Evolutionary conservation across 1,140 invertebrate species (phyloP).

Genomic region (Drosophila biarmipes): DNA sequence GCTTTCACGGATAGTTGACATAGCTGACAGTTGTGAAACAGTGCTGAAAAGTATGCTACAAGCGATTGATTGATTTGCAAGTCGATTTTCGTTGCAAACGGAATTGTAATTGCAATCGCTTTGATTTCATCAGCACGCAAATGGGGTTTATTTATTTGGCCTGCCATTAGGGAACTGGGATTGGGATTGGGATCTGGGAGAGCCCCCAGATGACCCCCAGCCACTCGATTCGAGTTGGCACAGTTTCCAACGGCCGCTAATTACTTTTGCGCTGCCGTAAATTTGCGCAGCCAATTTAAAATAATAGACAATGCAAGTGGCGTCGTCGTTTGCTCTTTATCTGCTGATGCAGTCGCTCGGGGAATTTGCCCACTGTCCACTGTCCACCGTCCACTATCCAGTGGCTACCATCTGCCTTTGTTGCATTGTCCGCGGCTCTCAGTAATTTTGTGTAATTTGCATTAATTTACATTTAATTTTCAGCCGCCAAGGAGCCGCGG

Average conservation of each 20-base stretch:
- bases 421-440: conserved; percentile 57
- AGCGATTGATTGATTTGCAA: conserved; percentile 30
- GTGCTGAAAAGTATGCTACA: conserved; percentile 41
- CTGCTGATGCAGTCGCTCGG: conserved; percentile 57
- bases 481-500: conserved; percentile 17
- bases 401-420: conserved; percentile 21
- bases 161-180: not conserved
- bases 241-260: conserved; percentile 67
- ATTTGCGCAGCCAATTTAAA: conserved; percentile 79
- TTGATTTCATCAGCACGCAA: conserved; percentile 40
- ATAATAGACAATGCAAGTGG: conserved; percentile 74
- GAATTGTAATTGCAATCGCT: conserved; percentile 26
- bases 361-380: conserved; percentile 19
- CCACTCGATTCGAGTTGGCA: conserved; percentile 36
- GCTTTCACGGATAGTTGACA: conserved; percentile 1
- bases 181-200: too few species aligned
- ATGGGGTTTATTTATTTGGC: not conserved
- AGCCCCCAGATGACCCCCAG: conserved; percentile 3
- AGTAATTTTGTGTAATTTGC: conserved; percentile 78
- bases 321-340: conserved; percentile 62
- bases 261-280: conserved; percentile 77
- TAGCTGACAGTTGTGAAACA: conserved; percentile 21
- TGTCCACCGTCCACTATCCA: conserved; percentile 15
- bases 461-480: conserved; percentile 82
- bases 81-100: conserved; percentile 17